A percentile compares a stretch with the other conserved stretches of the same genome.
Conservation (phyloP, 2,888 invertebrate genomes). For the Gastracanthus pulcherrimus region DNA sequence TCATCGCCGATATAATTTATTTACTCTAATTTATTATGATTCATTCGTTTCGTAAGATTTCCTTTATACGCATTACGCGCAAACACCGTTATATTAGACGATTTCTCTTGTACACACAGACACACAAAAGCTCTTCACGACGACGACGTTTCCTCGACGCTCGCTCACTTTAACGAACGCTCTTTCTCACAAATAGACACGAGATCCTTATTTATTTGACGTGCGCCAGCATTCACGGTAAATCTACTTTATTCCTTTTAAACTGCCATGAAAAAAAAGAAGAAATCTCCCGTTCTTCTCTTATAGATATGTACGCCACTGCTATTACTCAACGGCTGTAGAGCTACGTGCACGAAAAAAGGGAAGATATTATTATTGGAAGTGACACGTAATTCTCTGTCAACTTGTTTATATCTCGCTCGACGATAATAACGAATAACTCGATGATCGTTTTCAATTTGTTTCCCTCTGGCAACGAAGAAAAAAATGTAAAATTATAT, state of each 20-base stretch:
- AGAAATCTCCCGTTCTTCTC: slow-evolving; percentile 5
- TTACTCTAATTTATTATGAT: neutral
- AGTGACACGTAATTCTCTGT: neutral
- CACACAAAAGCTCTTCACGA: slow-evolving; percentile 1
- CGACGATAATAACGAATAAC: neutral
- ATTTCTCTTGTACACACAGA: neutral
- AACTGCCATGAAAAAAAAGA: slow-evolving; percentile 12
- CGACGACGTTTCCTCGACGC: slow-evolving; percentile 3
- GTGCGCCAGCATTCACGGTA: slow-evolving; percentile 17
- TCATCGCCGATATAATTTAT: neutral
- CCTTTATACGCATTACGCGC: slow-evolving; percentile 7
- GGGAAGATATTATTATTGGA: slow-evolving; percentile 30
- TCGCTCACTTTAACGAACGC: slow-evolving; percentile 1
- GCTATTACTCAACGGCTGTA: slow-evolving; percentile 9
- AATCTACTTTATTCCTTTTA: slow-evolving; percentile 42
- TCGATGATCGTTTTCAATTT: slow-evolving; percentile 13
- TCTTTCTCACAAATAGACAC: slow-evolving; percentile 35
- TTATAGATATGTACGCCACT: too few relatives aligned
- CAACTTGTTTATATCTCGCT: neutral
- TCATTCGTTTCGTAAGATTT: slow-evolving; percentile 17
- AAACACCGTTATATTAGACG: slow-evolving; percentile 34
- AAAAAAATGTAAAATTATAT: neutral
- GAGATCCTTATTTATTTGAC: slow-evolving; percentile 48
- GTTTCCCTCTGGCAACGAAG: neutral
- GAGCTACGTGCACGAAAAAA: neutral